Evolutionary conservation across 2,113 vertebrate species (phyloP).

Genomic region (Uria lomvia): DNA sequence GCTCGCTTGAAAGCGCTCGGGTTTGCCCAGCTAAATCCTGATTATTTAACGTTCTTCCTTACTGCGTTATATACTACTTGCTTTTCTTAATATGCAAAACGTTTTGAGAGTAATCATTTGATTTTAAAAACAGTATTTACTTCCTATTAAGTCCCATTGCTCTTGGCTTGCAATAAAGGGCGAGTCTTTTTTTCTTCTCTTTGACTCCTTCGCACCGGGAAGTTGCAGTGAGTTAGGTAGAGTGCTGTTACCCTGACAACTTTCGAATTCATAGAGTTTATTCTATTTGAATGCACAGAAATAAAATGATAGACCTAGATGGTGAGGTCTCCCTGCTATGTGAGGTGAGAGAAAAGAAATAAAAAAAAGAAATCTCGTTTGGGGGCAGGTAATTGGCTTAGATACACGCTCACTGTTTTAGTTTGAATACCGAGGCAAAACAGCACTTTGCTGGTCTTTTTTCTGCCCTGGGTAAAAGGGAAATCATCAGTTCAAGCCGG

Average conservation of each 20-base stretch:
- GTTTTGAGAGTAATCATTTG: constrained; percentile 7
- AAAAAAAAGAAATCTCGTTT: background rate
- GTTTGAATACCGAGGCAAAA: background rate
- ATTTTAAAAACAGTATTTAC: constrained; percentile 50
- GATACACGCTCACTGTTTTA: background rate
- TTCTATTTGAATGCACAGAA: constrained; percentile 51
- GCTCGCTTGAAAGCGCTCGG: background rate
- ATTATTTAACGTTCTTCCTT: constrained; percentile 17
- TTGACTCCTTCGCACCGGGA: background rate
- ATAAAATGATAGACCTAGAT: constrained; percentile 23
- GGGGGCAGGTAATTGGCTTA: background rate
- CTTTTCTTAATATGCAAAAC: constrained; percentile 36
- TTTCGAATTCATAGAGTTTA: constrained; percentile 49
- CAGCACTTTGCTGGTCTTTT: background rate
- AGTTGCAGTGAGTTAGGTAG: constrained; percentile 15
- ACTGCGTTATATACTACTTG: background rate
- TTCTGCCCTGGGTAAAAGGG: background rate
- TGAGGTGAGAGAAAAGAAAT: background rate
- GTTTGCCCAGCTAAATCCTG: constrained; percentile 15
- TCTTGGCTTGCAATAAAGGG: constrained; percentile 6
- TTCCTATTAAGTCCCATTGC: background rate
- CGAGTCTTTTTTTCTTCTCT: background rate
- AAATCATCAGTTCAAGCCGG: background rate
- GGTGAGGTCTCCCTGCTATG: background rate
- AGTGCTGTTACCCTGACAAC: constrained; percentile 58